phyloP scores from a whole-genome alignment of 2,113 vertebrate species.

The western clawed frog (Xenopus tropicalis) region UCB_Xtro_10.0 CM004443.2:102297501-102298000 shows the following conservation, averaged over 20 bases:
- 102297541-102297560: too few species aligned
- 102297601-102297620: not conserved
- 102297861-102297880: not conserved
- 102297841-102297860: not conserved
- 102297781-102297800: not conserved
- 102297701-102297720: not conserved
- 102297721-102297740: too few species aligned
- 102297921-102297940: not conserved
- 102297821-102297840: not conserved
- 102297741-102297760: too few species aligned
- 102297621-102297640: not conserved
- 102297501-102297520: not conserved
- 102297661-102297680: not conserved
- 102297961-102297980: too few species aligned
- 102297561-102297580: too few species aligned
- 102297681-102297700: too few species aligned
- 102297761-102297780: not conserved
- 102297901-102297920: not conserved
- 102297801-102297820: not conserved
- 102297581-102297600: not conserved
- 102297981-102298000: too few species aligned
- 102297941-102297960: too few species aligned
- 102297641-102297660: not conserved
- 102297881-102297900: not conserved
- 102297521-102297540: not conserved